phyloP scores from a whole-genome alignment of 2,888 invertebrate species.

The Deilephila porcellus region DNA sequence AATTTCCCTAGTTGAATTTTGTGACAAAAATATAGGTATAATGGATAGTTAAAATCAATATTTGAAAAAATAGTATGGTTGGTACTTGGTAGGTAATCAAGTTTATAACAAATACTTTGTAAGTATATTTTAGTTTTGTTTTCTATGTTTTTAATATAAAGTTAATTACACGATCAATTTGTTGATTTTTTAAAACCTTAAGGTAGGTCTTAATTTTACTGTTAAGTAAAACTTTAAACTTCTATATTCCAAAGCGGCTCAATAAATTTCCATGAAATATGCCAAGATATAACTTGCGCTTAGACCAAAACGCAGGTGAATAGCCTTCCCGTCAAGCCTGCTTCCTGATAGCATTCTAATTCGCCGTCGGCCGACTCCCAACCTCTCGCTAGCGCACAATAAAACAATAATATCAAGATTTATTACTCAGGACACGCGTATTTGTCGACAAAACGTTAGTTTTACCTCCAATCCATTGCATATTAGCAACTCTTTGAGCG shows the following conservation, averaged over 20 bases:
- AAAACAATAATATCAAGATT: constrained; percentile 27
- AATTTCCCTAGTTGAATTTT: not conserved
- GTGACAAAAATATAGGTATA: too few species aligned
- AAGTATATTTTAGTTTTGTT: too few species aligned
- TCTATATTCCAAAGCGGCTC: not conserved
- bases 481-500: constrained; percentile 55
- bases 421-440: constrained; percentile 21
- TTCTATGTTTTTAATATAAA: too few species aligned
- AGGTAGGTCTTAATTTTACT: too few species aligned
- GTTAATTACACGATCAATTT: too few species aligned
- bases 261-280: constrained; percentile 34
- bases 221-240: not conserved
- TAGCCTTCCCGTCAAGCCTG: constrained; percentile 18
- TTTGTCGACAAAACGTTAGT: constrained; percentile 26
- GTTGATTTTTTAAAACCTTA: not conserved
- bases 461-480: constrained; percentile 23
- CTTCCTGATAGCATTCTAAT: constrained; percentile 27
- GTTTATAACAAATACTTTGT: too few species aligned
- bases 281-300: constrained; percentile 8
- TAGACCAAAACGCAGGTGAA: constrained; percentile 24
- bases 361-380: constrained; percentile 19
- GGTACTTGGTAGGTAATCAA: too few species aligned
- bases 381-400: constrained; percentile 24
- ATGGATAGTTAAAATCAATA: too few species aligned
- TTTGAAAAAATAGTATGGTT: too few species aligned